Evolutionary conservation across 2,797 vertebrate genomes (phyloP).

Genomic region (Gallinago stenura): DNA sequence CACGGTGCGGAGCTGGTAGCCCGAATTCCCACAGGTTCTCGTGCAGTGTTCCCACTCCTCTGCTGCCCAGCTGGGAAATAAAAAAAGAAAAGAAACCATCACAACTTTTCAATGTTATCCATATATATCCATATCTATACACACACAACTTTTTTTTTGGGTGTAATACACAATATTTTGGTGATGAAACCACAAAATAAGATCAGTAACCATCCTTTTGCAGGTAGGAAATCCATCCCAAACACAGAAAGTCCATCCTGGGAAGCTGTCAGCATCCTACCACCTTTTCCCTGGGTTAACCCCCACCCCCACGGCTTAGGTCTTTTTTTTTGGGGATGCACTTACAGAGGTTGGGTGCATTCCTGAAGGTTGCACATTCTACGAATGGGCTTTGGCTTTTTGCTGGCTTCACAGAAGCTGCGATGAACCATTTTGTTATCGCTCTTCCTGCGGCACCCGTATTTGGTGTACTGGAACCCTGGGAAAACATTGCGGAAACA

Average conservation of each 20-base stretch:
- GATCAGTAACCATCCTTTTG: fast-evolving
- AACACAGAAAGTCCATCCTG: not conserved
- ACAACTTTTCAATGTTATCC: not conserved
- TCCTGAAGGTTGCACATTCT: slow-evolving; percentile 97
- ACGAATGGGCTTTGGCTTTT: slow-evolving; percentile 95
- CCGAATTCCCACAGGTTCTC: slow-evolving; percentile 90
- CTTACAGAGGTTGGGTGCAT: slow-evolving; percentile 94
- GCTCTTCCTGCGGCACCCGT: slow-evolving; percentile 93
- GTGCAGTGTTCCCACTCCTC: slow-evolving; percentile 97
- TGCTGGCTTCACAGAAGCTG: slow-evolving; percentile 91
- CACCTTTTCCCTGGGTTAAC: fast-evolving
- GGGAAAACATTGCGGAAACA: not conserved
- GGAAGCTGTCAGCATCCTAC: not conserved
- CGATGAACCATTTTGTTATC: slow-evolving; percentile 95
- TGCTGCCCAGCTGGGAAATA: slow-evolving; percentile 85
- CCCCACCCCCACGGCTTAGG: fast-evolving
- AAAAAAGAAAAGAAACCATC: not conserved
- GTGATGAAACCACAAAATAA: not conserved
- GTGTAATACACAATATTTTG: not conserved
- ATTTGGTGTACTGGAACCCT: slow-evolving; percentile 97
- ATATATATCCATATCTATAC: too few relatives aligned
- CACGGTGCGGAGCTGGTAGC: slow-evolving; percentile 92
- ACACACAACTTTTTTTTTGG: too few relatives aligned
- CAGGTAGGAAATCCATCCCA: fast-evolving
- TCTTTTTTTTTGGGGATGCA: not conserved